Conservation (phyloP, 1,140 invertebrate genomes). For the Diploscapter pachys region DNA sequence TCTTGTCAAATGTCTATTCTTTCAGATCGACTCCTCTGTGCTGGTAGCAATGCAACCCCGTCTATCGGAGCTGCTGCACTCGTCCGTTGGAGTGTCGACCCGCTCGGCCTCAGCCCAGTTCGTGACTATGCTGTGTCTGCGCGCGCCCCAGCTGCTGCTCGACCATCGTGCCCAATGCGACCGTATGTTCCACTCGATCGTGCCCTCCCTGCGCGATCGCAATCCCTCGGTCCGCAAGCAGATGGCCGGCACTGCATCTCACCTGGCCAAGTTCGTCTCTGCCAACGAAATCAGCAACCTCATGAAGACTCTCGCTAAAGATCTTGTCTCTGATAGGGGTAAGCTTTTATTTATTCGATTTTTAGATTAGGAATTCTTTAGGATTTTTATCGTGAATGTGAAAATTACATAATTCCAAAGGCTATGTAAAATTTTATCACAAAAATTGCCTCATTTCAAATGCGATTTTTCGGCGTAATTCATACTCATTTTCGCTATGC, state of each 20-base stretch:
- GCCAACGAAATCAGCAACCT: conserved; percentile 18
- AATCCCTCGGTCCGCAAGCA: conserved; percentile 78
- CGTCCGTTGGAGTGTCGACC: conserved; percentile 28
- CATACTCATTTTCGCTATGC: too few relatives aligned
- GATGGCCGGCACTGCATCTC: conserved; percentile 78
- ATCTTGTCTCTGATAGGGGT: conserved; percentile 20
- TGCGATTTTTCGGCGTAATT: too few relatives aligned
- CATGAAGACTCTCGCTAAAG: conserved; percentile 6
- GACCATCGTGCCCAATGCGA: conserved; percentile 13
- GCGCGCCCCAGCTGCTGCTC: conserved; percentile 28
- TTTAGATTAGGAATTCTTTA: too few relatives aligned
- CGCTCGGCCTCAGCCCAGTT: conserved; percentile 37
- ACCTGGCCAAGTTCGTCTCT: conserved; percentile 67
- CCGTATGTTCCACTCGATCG: too few relatives aligned
- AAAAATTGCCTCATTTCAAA: too few relatives aligned
- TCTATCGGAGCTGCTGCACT: conserved; percentile 20
- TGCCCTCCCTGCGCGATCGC: conserved; percentile 75
- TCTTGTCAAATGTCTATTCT: neutral
- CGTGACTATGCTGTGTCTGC: conserved; percentile 27
- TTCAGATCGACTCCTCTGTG: conserved; percentile 17
- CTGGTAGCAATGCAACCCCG: conserved; percentile 14
- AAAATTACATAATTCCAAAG: too few relatives aligned
- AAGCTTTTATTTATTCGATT: neutral
- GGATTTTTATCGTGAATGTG: too few relatives aligned
- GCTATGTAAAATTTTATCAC: too few relatives aligned